phyloP scores from a whole-genome alignment of 2,797 vertebrate species.

The Bryconaethiops microstoma region DNA sequence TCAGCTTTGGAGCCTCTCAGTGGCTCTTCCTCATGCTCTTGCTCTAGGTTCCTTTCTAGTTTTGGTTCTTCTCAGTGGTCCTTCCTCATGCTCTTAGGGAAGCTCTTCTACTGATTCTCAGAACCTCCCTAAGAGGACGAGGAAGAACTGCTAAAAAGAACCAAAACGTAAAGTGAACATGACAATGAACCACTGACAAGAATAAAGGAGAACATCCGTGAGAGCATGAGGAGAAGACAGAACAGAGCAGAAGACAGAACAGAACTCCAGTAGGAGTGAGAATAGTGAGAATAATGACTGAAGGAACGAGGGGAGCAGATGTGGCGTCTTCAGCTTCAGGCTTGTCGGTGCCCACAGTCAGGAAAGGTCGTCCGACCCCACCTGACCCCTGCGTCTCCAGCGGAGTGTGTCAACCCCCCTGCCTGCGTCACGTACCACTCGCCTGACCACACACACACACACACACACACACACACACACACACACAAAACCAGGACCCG shows the following conservation, averaged over 20 bases:
- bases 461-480: conserved; percentile 47
- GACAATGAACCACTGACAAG: too few relatives aligned
- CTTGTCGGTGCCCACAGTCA: not conserved
- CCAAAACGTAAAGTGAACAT: too few relatives aligned
- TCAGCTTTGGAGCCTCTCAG: too few relatives aligned
- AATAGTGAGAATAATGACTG: not conserved
- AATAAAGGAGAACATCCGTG: too few relatives aligned
- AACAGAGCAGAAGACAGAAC: not conserved
- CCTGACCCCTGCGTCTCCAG: conserved; percentile 14
- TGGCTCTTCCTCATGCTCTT: too few relatives aligned
- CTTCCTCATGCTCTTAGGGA: too few relatives aligned
- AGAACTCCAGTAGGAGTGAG: not conserved
- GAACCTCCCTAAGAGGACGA: too few relatives aligned
- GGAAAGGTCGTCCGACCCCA: not conserved
- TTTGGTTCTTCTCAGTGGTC: too few relatives aligned
- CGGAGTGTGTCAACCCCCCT: conserved; percentile 24
- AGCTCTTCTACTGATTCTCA: too few relatives aligned
- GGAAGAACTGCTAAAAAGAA: too few relatives aligned
- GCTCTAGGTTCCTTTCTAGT: too few relatives aligned
- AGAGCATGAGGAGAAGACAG: not conserved
- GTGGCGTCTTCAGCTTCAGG: not conserved
- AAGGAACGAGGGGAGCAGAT: not conserved
- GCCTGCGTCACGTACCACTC: conserved; percentile 22
- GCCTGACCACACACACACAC: conserved; percentile 28
- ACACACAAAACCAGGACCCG: too few relatives aligned